Evolutionary conservation across 2,888 invertebrate species (phyloP).

Genomic region (Chironomus tentans): DNA sequence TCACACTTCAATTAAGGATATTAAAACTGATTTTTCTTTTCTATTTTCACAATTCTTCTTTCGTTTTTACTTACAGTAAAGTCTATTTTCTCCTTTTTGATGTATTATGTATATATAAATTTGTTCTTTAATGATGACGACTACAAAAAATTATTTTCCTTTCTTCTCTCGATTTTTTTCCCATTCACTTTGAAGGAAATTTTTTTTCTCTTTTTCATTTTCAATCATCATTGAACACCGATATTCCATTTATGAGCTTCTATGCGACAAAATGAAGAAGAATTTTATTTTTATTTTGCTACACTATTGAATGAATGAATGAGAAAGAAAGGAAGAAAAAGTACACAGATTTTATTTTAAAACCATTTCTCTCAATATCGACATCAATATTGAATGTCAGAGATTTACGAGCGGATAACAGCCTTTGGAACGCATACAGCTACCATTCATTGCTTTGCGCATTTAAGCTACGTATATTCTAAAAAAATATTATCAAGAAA

Average conservation of each 20-base stretch:
- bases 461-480: no score
- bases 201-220: not conserved
- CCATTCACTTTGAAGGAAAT: not conserved
- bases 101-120: no score
- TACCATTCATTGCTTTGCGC: not conserved
- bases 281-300: not conserved
- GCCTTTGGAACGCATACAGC: not conserved
- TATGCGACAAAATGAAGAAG: not conserved
- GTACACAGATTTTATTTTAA: not conserved
- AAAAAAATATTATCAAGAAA: no score
- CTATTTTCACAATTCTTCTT: not conserved
- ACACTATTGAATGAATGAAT: not conserved
- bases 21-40: conserved; percentile 14
- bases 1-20: conserved; percentile 26
- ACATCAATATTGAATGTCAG: conserved; percentile 10
- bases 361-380: not conserved
- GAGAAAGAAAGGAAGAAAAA: not conserved
- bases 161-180: not conserved
- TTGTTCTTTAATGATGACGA: no score
- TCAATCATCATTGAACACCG: conserved; percentile 10
- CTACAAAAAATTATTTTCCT: not conserved
- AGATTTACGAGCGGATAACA: not conserved
- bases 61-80: no score
- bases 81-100: no score
- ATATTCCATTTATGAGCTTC: conserved; percentile 22